Evolutionary conservation across 1,140 invertebrate genomes (phyloP).

Genomic region (Musca vetustissima): DNA sequence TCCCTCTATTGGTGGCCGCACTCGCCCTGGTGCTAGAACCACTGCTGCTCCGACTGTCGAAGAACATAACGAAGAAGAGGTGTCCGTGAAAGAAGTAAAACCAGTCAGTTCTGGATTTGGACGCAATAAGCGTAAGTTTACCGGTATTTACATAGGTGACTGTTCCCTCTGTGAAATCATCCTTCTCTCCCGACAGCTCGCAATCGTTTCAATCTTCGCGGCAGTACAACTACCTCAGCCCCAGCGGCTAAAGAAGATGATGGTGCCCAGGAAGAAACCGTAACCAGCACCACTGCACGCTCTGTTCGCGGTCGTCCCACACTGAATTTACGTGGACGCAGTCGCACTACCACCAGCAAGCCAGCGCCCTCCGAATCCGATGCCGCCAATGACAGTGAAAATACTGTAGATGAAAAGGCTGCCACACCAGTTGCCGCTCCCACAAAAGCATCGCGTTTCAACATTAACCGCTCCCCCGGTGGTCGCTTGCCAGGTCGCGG

Average conservation of each 20-base stretch:
- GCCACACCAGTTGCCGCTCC: conserved; percentile 47
- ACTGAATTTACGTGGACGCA: conserved; percentile 60
- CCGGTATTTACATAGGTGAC: background rate
- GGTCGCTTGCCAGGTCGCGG: conserved; percentile 44
- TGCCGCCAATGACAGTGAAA: conserved; percentile 44
- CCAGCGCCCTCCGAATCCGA: conserved; percentile 37
- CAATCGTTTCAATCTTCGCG: conserved; percentile 52
- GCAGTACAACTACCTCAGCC: conserved; percentile 44
- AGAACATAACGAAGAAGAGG: conserved; percentile 40
- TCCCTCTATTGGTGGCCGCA: conserved; percentile 50
- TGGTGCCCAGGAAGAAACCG: conserved; percentile 38
- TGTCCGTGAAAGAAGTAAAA: conserved; percentile 56
- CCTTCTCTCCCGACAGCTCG: conserved; percentile 36
- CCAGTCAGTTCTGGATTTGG: conserved; percentile 44
- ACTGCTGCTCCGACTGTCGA: conserved; percentile 45
- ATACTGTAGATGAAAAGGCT: conserved; percentile 54
- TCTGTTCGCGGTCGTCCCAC: conserved; percentile 59
- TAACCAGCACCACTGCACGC: conserved; percentile 54
- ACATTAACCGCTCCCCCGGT: conserved; percentile 42
- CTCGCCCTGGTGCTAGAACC: conserved; percentile 43
- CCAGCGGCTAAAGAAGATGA: conserved; percentile 42
- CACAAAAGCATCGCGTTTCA: conserved; percentile 47
- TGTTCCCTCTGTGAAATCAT: background rate
- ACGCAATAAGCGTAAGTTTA: conserved; percentile 46
- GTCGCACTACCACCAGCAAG: conserved; percentile 58